Evolutionary conservation across 1,140 invertebrate species (phyloP).

Genomic region (Paralvinella palmiformis): DNA sequence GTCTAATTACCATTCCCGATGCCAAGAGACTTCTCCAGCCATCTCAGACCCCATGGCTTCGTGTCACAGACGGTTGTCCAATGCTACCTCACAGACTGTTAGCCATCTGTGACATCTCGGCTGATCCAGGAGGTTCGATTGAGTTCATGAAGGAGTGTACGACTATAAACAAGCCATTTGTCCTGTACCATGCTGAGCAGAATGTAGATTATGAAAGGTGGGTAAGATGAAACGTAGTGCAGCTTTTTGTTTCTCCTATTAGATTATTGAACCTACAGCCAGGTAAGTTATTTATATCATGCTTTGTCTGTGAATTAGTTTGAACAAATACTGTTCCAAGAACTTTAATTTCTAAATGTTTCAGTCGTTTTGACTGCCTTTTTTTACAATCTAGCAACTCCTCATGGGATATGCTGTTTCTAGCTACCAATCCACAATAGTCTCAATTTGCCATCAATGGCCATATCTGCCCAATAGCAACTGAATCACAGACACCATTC

Average conservation of each 20-base stretch:
- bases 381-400: too few relatives aligned
- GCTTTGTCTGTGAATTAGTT: background rate
- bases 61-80: conserved; percentile 42
- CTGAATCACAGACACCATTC: too few relatives aligned
- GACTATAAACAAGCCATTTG: conserved; percentile 98
- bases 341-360: too few relatives aligned
- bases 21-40: conserved; percentile 88
- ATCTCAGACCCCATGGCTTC: conserved; percentile 84
- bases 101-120: conserved; percentile 94
- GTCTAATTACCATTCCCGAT: conserved; percentile 93
- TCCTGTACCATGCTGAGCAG: conserved; percentile 94
- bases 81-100: conserved; percentile 52
- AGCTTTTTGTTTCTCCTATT: background rate
- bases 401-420: too few relatives aligned
- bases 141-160: conserved; percentile 99
- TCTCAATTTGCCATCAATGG: too few relatives aligned
- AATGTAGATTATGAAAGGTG: conserved; percentile 93
- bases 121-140: conserved; percentile 97
- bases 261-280: background rate
- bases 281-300: background rate
- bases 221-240: background rate
- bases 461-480: too few relatives aligned
- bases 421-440: too few relatives aligned
- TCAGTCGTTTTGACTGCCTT: too few relatives aligned
- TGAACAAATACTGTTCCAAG: too few relatives aligned